Evolutionary conservation across 2,113 vertebrate genomes (phyloP).

Genomic region (Gnathonemus echidnorhynchus): DNA sequence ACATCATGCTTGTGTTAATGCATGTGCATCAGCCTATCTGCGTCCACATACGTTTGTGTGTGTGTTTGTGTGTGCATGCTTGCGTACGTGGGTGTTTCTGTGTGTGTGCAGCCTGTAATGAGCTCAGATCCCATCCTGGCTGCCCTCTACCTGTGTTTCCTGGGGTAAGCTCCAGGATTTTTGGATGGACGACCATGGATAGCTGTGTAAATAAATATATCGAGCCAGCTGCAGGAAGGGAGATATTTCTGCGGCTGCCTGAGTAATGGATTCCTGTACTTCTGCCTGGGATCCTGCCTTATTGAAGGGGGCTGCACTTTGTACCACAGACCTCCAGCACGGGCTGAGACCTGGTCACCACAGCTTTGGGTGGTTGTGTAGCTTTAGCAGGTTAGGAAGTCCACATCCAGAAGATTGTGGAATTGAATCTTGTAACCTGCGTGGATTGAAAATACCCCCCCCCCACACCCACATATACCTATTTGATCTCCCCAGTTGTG

Average conservation of each 20-base stretch:
- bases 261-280: neutral
- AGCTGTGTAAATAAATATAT: neutral
- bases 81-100: neutral
- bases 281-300: neutral
- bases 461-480: conserved; percentile 17
- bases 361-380: neutral
- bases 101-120: neutral
- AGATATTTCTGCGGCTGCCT: neutral
- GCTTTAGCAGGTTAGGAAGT: neutral
- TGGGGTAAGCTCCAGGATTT: neutral
- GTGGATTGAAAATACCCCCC: neutral
- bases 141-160: neutral
- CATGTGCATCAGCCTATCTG: too few relatives aligned
- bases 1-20: neutral
- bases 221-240: neutral
- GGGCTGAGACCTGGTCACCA: neutral
- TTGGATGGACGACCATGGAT: neutral
- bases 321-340: neutral
- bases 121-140: neutral
- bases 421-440: neutral
- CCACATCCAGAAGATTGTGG: neutral
- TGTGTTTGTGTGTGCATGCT: neutral
- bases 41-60: too few relatives aligned
- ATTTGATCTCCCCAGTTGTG: conserved; percentile 44
- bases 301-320: neutral